Conservation (phyloP, 1,140 invertebrate genomes). For the Metopolophium dirhodum region DNA sequence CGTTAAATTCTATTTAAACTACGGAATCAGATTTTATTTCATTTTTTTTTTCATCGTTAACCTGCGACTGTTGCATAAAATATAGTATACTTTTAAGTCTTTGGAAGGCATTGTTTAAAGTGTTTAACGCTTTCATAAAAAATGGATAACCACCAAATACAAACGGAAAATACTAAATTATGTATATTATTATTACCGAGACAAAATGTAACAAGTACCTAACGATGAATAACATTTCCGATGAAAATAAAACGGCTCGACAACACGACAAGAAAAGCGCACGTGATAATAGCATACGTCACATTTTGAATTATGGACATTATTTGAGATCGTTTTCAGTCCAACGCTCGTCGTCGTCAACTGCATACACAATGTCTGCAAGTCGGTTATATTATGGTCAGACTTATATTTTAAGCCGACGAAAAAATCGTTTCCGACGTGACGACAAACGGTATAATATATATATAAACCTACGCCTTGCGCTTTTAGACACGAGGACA, state of each 20-base stretch:
- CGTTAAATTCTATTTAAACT: background rate
- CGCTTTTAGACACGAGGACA: background rate
- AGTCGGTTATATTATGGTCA: background rate
- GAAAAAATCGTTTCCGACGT: slow-evolving; percentile 21
- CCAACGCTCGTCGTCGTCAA: background rate
- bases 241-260: background rate
- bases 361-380: background rate
- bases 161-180: background rate
- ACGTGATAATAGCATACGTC: background rate
- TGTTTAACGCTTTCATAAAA: background rate
- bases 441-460: background rate
- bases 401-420: slow-evolving; percentile 1
- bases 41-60: background rate
- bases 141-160: background rate
- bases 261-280: background rate
- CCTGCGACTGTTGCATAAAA: background rate
- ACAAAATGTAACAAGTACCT: background rate
- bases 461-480: background rate
- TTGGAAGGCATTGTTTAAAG: background rate
- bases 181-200: background rate
- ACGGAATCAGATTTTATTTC: background rate
- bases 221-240: background rate
- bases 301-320: background rate
- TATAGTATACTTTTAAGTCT: background rate
- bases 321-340: background rate